phyloP scores from a whole-genome alignment of 2,888 invertebrate species.

The Vandiemenella viatica region DNA sequence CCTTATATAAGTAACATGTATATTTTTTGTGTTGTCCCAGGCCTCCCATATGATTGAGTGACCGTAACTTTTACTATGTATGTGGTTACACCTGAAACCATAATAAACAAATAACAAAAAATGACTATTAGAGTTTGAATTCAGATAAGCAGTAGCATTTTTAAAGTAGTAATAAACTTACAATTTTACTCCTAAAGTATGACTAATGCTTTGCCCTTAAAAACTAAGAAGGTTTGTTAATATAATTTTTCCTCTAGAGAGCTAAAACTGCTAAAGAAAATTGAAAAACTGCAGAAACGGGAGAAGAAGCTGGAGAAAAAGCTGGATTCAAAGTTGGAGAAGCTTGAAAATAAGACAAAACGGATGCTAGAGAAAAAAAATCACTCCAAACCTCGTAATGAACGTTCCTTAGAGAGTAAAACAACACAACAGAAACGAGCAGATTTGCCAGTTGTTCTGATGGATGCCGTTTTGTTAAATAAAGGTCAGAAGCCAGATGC shows the following conservation, averaged over 20 bases:
- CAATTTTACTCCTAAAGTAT: too few relatives aligned
- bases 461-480: constrained; percentile 14
- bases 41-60: too few relatives aligned
- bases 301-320: constrained; percentile 24
- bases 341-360: constrained; percentile 29
- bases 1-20: too few relatives aligned
- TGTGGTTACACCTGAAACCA: too few relatives aligned
- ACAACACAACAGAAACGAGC: background rate
- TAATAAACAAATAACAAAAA: too few relatives aligned
- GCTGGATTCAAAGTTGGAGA: constrained; percentile 28
- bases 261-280: constrained; percentile 16
- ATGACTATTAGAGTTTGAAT: too few relatives aligned
- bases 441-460: constrained; percentile 8
- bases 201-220: too few relatives aligned
- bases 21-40: too few relatives aligned
- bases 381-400: constrained; percentile 9
- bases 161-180: too few relatives aligned
- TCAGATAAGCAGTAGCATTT: too few relatives aligned
- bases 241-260: constrained; percentile 15
- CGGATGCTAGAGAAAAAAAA: constrained; percentile 28
- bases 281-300: constrained; percentile 16
- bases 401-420: constrained; percentile 6
- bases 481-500: constrained; percentile 10
- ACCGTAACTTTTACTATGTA: too few relatives aligned
- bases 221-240: too few relatives aligned